Base-by-base conservation (phyloP, 2,888 invertebrate species). In the Oscheius sp. region DNA sequence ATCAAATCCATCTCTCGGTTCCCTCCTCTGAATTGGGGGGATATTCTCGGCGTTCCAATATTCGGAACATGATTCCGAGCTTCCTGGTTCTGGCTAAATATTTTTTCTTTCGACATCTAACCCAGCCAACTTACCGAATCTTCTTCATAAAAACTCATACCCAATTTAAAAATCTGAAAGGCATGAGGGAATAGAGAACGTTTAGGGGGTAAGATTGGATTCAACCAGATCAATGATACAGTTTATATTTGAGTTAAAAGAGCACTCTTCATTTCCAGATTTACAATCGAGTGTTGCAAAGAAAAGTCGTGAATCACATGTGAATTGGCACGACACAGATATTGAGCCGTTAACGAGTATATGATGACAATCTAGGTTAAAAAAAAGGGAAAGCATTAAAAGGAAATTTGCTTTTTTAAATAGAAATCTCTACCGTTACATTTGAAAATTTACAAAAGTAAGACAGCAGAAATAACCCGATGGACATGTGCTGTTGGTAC, bases 311-410 rank as follows among this genome's bases (percentile, higher is more conserved):
- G 39, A 45, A 61, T 61, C 61, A 61, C 61, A 61, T 42, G 46
- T 31, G 45, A 45, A 33, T 25, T 61, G 61, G 61, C 61, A 61
- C 61, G 61, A 61, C 61, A 57, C 39, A 61, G 27, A 29, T 45
- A 29, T 61, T 61, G 45, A 61, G 61, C 61, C 61, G 31, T 39
- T 17, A 45, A 42, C 61, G 27, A 61, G 29, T 42, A 23, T 42
- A 29, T 61, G 29, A 17, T 17, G 23, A 45, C 27, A 61, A 45
- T 45, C 25, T 25, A 39, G 3, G n/a, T 17, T 25, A 12, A 20
- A 34, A 42, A 61, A 4, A 58, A 20, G 27, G 23, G 27, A 45
- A 27, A 29, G 15, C 37, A 31, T 17, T 55, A 45, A 61, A 45
- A 17, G n/a, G 27, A 25, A 15, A 42, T 37, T 12, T 10, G 6